These are phyloP conservation scores for Drosophila micromelanica DNA, from an alignment of 1,140 invertebrate species.

Conservation along the genomic window DNA sequence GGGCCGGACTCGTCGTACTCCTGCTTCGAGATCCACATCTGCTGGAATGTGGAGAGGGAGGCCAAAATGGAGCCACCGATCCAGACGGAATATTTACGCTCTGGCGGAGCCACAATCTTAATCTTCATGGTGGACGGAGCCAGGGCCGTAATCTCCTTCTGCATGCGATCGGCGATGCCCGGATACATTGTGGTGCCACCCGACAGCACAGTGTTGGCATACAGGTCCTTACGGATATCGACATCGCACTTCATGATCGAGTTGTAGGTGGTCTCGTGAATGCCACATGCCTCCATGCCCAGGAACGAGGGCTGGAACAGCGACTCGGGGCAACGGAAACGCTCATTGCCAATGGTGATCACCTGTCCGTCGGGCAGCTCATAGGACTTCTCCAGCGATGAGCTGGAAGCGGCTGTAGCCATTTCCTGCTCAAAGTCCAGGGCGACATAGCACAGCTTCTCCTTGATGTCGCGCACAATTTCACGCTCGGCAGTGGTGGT, in stretches of 20 bases:
- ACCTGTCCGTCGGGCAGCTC: conserved; percentile 94
- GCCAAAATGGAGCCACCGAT: conserved; percentile 95
- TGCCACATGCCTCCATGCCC: conserved; percentile 95
- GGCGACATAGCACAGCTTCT: conserved; percentile 92
- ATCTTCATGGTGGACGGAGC: conserved; percentile 96
- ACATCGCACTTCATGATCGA: conserved; percentile 98
- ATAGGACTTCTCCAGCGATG: conserved; percentile 93
- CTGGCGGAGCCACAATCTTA: conserved; percentile 96
- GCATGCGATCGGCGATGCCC: conserved; percentile 93
- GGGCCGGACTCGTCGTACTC: conserved; percentile 97
- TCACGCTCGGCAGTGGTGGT: conserved; percentile 90
- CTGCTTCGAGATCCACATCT: conserved; percentile 98
- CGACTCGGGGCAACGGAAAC: conserved; percentile 96
- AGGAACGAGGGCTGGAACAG: conserved; percentile 95
- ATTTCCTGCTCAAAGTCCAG: conserved; percentile 94
- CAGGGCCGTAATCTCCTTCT: conserved; percentile 94
- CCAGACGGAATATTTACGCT: conserved; percentile 96
- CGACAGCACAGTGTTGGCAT: conserved; percentile 95
- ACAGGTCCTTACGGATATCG: conserved; percentile 95
- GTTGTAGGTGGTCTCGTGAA: conserved; percentile 96
- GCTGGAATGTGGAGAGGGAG: conserved; percentile 95
- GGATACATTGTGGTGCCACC: conserved; percentile 92
- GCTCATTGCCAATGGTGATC: conserved; percentile 96
- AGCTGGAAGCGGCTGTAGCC: conserved; percentile 92
- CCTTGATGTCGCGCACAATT: conserved; percentile 94